A percentile compares a stretch with the other conserved stretches of the same genome.
phyloP scores from a whole-genome alignment of 2,113 vertebrate species.

The Pachyramphus minor region DNA sequence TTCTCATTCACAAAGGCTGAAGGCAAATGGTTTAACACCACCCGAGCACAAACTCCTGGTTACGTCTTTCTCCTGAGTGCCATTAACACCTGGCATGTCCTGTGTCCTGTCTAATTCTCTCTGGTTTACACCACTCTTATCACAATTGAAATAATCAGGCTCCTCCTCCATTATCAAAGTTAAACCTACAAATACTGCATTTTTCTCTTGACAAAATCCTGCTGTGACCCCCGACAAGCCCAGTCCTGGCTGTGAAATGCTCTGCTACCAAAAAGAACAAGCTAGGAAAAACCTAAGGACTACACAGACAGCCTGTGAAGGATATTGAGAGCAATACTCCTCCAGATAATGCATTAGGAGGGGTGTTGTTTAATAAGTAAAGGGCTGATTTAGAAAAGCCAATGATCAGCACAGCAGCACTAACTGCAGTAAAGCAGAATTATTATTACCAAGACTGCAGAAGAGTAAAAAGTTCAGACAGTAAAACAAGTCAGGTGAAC shows the following conservation, averaged over 20 bases:
- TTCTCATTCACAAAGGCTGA: not conserved
- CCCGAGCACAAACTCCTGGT: not conserved
- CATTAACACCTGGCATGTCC: not conserved
- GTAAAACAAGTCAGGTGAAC: not conserved
- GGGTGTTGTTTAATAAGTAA: not conserved
- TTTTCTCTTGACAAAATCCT: not conserved
- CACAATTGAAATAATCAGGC: not conserved
- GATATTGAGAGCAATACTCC: not conserved
- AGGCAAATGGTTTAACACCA: not conserved
- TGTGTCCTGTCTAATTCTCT: not conserved
- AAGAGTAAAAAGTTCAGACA: not conserved
- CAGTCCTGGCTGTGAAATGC: not conserved
- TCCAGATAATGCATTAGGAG: not conserved
- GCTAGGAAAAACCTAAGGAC: not conserved
- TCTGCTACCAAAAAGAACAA: not conserved
- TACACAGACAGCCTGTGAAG: not conserved
- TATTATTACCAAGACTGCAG: not conserved
- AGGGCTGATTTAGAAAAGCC: not conserved
- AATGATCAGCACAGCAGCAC: not conserved
- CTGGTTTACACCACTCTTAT: not conserved
- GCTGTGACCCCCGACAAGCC: accelerated
- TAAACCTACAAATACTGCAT: not conserved
- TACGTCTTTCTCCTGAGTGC: not conserved
- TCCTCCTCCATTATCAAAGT: not conserved
- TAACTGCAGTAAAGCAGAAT: not conserved